phyloP scores from a whole-genome alignment of 2,797 vertebrate genomes.

The Perodicticus potto region DNA sequence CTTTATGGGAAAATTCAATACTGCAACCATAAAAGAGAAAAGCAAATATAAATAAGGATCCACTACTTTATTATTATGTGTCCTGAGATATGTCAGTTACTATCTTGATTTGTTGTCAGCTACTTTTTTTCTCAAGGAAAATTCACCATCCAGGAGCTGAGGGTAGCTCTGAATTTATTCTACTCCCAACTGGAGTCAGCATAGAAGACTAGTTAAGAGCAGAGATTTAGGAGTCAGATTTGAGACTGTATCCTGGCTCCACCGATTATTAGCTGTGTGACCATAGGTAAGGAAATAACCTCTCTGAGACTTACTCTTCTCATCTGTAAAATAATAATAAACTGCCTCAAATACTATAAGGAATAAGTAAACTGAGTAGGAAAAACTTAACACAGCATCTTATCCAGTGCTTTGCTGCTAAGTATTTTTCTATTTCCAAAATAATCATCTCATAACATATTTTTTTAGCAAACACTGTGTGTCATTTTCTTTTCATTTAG shows the following conservation, averaged over 20 bases:
- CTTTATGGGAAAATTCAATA: conserved; percentile 47
- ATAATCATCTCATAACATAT: background rate
- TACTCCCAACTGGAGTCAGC: background rate
- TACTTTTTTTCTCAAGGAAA: conserved; percentile 23
- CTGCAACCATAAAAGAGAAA: conserved; percentile 22
- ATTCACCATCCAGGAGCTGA: conserved; percentile 16
- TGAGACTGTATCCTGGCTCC: background rate
- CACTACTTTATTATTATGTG: background rate
- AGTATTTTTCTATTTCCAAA: conserved; percentile 60
- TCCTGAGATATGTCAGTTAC: conserved; percentile 22
- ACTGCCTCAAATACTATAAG: background rate
- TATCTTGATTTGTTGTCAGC: conserved; percentile 32
- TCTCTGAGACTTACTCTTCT: conserved; percentile 48
- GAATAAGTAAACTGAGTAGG: background rate
- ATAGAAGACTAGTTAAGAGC: background rate
- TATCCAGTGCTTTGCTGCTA: background rate
- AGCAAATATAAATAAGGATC: conserved; percentile 12
- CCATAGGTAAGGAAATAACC: background rate
- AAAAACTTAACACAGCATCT: conserved; percentile 33
- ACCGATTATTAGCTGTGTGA: background rate
- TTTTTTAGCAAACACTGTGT: background rate
- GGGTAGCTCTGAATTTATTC: background rate
- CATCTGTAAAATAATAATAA: conserved; percentile 21
- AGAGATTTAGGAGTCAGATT: background rate
- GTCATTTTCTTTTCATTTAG: background rate